These are phyloP conservation scores for Gibbula magus DNA, from an alignment of 2,888 invertebrate genomes.

Conservation along the genomic window DNA sequence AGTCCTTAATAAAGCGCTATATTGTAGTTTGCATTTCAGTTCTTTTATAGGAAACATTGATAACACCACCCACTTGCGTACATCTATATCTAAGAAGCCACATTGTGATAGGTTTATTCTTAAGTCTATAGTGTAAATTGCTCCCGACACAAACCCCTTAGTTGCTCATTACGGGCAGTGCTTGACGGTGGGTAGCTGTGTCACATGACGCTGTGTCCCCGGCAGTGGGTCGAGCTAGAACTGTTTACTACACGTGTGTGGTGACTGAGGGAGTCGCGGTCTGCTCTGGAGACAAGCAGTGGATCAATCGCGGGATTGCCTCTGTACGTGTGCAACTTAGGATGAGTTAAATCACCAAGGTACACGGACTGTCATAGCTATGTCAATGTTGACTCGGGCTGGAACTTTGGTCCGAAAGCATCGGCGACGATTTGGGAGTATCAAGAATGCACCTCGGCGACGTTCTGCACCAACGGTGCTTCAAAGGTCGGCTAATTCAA, in stretches of 20 bases:
- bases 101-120: no score
- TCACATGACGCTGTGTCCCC: neutral
- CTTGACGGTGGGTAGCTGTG: neutral
- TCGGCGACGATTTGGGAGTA: constrained; percentile 18
- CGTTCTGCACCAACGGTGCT: constrained; percentile 32
- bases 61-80: no score
- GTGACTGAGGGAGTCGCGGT: neutral
- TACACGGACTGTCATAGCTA: neutral
- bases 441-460: constrained; percentile 13
- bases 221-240: neutral
- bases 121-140: no score
- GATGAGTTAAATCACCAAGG: constrained; percentile 3
- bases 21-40: no score
- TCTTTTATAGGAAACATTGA: no score
- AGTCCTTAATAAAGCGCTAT: no score
- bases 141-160: no score
- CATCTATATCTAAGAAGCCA: no score
- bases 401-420: constrained; percentile 32
- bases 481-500: constrained; percentile 25
- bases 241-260: neutral
- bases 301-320: neutral
- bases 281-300: neutral
- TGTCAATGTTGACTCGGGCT: constrained; percentile 32
- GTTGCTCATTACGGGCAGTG: neutral
- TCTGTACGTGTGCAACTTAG: neutral